Evolutionary conservation across 1,140 invertebrate genomes (phyloP).

Genomic region (Liolophura sinensis): DNA sequence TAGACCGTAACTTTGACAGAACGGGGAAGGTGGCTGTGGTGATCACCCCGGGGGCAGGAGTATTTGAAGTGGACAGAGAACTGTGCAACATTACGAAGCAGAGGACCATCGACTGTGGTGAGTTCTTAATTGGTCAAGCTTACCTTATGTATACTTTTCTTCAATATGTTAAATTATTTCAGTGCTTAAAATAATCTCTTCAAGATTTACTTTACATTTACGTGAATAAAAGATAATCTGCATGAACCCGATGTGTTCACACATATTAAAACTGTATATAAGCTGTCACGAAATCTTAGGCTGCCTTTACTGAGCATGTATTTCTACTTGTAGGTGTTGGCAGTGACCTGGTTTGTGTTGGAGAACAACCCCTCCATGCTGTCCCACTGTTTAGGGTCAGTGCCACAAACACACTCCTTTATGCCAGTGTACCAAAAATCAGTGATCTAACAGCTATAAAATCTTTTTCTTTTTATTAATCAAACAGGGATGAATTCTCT

Average conservation of each 20-base stretch:
- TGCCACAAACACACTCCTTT: slow-evolving; percentile 1
- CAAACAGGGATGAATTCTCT: background rate
- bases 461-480: background rate
- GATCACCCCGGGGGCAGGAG: slow-evolving; percentile 96
- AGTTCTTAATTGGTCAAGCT: slow-evolving; percentile 45
- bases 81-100: slow-evolving; percentile 98
- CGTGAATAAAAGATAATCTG: too few species aligned
- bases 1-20: slow-evolving; percentile 96
- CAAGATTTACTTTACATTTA: too few species aligned
- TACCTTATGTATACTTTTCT: too few species aligned
- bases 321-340: slow-evolving; percentile 56
- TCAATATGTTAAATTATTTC: too few species aligned
- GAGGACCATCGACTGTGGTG: slow-evolving; percentile 95
- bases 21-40: slow-evolving; percentile 97
- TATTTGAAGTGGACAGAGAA: slow-evolving; percentile 94
- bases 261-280: too few species aligned
- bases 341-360: slow-evolving; percentile 88
- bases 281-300: too few species aligned
- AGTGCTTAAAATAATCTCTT: too few species aligned
- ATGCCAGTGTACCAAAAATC: background rate
- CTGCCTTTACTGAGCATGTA: too few species aligned
- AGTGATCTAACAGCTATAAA: background rate
- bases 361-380: slow-evolving; percentile 98
- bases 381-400: slow-evolving; percentile 89
- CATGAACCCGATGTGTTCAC: too few species aligned